Percentiles rank a stretch among this genome's conserved stretches.
phyloP scores from a whole-genome alignment of 1,140 invertebrate genomes.

The Metopolophium dirhodum region DNA sequence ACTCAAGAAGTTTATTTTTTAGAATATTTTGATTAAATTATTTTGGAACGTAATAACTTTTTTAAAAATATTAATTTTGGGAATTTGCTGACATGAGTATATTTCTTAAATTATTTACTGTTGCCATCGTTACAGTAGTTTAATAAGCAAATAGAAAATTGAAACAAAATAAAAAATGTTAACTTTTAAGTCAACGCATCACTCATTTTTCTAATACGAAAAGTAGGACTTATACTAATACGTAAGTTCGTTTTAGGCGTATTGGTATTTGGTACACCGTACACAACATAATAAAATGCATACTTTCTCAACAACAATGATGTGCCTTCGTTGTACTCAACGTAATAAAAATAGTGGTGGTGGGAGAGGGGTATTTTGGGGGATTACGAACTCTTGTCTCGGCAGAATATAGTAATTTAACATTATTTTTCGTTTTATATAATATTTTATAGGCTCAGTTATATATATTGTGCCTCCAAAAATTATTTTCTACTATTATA shows the following conservation, averaged over 20 bases:
- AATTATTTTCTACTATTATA: neutral
- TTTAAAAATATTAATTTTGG: too few species aligned
- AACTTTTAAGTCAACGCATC: neutral
- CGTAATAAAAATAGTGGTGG: neutral
- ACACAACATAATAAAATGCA: neutral
- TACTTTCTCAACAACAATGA: neutral
- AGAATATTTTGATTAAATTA: too few species aligned
- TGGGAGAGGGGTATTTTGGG: neutral
- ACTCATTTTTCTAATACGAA: neutral
- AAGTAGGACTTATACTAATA: too few species aligned
- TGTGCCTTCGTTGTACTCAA: neutral
- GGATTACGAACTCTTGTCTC: neutral
- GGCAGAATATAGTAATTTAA: neutral
- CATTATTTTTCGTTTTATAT: neutral
- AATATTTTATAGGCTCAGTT: neutral
- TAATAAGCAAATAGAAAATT: neutral
- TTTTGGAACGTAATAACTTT: too few species aligned
- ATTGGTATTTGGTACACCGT: neutral
- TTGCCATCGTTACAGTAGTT: neutral
- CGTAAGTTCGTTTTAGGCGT: neutral
- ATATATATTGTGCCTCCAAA: neutral
- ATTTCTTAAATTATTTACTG: neutral
- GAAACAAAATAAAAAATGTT: neutral
- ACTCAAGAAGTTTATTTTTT: too few species aligned
- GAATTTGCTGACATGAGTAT: too few species aligned